These are phyloP conservation scores for Drosophila limbata DNA, from an alignment of 2,888 invertebrate genomes.

Conservation along the genomic window DNA sequence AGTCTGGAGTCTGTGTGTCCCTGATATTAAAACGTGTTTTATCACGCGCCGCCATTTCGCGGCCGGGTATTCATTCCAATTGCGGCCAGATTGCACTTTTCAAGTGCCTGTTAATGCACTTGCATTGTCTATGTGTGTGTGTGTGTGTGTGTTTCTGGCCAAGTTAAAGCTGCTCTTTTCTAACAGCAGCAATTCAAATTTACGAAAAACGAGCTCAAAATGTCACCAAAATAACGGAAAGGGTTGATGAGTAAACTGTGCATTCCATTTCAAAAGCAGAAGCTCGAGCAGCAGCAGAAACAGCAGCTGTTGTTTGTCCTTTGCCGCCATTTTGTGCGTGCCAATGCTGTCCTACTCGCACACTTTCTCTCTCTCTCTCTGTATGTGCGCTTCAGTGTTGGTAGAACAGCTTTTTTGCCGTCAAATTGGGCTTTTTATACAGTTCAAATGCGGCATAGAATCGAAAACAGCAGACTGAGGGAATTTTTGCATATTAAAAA, in stretches of 20 bases:
- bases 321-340: conserved; percentile 79
- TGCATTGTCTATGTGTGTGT: conserved; percentile 6
- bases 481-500: no score
- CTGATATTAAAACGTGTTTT: conserved; percentile 80
- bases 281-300: conserved; percentile 27
- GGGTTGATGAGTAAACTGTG: conserved; percentile 59
- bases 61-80: conserved; percentile 79
- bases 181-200: conserved; percentile 65
- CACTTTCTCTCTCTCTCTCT: conserved; percentile 14
- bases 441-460: background rate
- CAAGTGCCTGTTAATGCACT: conserved; percentile 79
- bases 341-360: conserved; percentile 27
- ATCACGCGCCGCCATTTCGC: conserved; percentile 80
- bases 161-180: conserved; percentile 60
- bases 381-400: conserved; percentile 32
- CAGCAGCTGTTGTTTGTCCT: conserved; percentile 80
- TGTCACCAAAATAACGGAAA: conserved; percentile 56
- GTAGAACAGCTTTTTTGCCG: background rate
- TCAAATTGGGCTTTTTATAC: background rate
- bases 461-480: background rate
- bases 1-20: conserved; percentile 2
- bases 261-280: conserved; percentile 29
- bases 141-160: conserved; percentile 7
- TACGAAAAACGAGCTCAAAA: conserved; percentile 56
- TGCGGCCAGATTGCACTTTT: conserved; percentile 79